Base-by-base conservation (phyloP, 2,113 vertebrate genomes). In the Chaenogobius annularis region DNA sequence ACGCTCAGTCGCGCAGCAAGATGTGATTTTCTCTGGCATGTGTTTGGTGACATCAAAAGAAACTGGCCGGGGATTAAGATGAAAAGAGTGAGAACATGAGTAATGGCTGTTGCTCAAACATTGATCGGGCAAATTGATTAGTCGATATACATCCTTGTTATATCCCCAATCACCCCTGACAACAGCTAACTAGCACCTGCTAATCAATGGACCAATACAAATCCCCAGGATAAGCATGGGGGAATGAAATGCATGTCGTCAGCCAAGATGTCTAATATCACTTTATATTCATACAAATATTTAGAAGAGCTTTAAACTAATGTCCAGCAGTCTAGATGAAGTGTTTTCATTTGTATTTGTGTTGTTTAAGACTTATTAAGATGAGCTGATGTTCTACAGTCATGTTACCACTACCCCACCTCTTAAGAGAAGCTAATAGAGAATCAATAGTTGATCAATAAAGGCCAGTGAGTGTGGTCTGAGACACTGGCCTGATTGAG, bases 121-220 rank as follows among this genome's bases (percentile, higher is more conserved):
- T 93, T 92, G 92, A 93, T 91, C 77, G 76, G 72, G 85, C 87
- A 91, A 93, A 93, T 92, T 90, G 90, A 93, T 91, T 88, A 90
- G 89, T 91, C 92, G 63, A 94, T 94, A 91, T 88, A 87, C 87
- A 91, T 90, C 82, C 91, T 93, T 91, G 91, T 93, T 92, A 90
- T 91, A 92, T 89, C 89, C 81, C 82, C 84, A 89, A 88, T 92
- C 88, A 88, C 81, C 87, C 74, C 79, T 87, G 91, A 89, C 87
- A 91, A 89, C 80, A 83, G 87, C 88, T 92, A 92, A 92, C 90
- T 90, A 92, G 88, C 85, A 92, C 90, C 88, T 89, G 90, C 91
- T 92, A 91, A 92, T 94, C 91, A 93, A 93, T 92, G 87, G 72
- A 77, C 86, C 83, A 82, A 88, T 91, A 82, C 86, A 86, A 85